A percentile compares a stretch with the other conserved stretches of the same genome.
Conservation (phyloP, 2,888 invertebrate genomes). For the Melangyna quadrimaculata region DNA sequence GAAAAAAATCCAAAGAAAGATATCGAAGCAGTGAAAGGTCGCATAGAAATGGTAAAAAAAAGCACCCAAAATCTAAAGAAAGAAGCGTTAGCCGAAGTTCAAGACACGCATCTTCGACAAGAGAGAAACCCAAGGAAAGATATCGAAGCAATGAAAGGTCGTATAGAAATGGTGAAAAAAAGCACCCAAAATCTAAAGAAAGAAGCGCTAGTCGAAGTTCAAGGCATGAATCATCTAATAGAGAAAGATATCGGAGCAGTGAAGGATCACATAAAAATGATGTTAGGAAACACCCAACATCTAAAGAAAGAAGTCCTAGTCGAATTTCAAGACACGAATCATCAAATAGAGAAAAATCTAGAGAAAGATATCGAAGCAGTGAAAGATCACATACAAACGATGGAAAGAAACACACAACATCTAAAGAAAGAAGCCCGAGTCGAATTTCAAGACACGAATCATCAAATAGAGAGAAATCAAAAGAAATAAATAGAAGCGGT, state of each 20-base stretch:
- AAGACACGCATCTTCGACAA: not conserved
- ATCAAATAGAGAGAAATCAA: not conserved
- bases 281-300: not conserved
- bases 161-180: not conserved
- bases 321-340: not conserved
- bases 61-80: not conserved
- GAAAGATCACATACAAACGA: not conserved
- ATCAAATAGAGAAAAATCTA: not conserved
- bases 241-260: too few species aligned
- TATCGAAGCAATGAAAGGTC: not conserved
- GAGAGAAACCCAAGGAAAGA: too few species aligned
- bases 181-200: not conserved
- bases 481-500: too few species aligned
- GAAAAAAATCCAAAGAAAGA: not conserved
- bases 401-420: not conserved
- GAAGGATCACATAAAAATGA: not conserved
- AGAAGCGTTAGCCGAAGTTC: conserved; percentile 20
- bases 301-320: conserved; percentile 1
- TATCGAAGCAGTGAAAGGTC: too few species aligned
- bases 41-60: not conserved
- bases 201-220: conserved; percentile 21
- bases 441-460: not conserved
- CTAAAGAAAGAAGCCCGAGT: not conserved
- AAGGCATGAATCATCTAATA: not conserved
- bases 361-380: too few species aligned